Evolutionary conservation across 2,113 vertebrate genomes (phyloP).

Genomic region (Actinemys pallida): DNA sequence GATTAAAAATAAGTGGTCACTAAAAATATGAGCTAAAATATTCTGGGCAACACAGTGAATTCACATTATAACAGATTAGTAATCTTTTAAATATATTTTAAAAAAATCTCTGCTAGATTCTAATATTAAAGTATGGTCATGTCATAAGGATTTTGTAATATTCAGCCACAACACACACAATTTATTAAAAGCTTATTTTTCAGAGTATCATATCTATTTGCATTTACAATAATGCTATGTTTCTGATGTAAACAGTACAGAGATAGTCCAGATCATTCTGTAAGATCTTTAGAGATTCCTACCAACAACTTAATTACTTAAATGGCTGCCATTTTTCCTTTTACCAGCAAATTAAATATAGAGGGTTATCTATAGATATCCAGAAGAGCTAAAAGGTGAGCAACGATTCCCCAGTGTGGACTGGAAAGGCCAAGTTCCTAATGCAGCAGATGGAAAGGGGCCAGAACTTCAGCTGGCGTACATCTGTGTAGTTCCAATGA

Average conservation of each 20-base stretch:
- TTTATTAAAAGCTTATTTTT: background rate
- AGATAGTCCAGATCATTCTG: background rate
- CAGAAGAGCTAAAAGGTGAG: background rate
- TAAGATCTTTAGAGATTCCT: background rate
- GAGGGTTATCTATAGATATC: background rate
- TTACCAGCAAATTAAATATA: background rate
- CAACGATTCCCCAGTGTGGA: background rate
- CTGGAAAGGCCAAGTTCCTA: background rate
- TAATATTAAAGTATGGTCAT: background rate
- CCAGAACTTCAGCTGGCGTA: slow-evolving; percentile 8
- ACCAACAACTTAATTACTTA: background rate
- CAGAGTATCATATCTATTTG: background rate
- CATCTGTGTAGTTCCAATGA: background rate
- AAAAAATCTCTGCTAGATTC: background rate
- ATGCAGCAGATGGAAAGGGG: background rate
- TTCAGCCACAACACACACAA: background rate
- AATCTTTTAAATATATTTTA: background rate
- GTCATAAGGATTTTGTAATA: background rate
- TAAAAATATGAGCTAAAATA: background rate
- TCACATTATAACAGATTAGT: background rate
- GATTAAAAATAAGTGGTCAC: background rate
- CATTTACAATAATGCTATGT: background rate
- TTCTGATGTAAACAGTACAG: background rate
- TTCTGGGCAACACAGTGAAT: background rate
- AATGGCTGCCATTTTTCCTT: slow-evolving; percentile 21